A percentile compares a stretch with the other conserved stretches of the same genome.
Evolutionary conservation across 2,113 vertebrate genomes (phyloP).

Genomic region (Salvator merianae): DNA sequence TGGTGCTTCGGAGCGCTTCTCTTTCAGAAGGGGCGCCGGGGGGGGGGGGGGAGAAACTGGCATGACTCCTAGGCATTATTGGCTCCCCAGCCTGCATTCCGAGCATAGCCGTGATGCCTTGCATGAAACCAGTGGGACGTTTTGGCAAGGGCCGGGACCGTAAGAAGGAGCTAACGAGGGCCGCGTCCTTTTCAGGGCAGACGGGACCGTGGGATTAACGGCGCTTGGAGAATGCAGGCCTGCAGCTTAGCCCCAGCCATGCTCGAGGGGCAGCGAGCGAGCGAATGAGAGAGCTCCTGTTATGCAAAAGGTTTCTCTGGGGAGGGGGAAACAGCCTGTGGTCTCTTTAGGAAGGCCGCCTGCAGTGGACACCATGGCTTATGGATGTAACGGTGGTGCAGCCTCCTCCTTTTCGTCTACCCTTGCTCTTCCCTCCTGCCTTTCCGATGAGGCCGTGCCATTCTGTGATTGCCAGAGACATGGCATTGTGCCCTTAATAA

Average conservation of each 20-base stretch:
- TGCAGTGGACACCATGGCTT: not conserved
- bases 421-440: not conserved
- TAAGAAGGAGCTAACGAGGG: not conserved
- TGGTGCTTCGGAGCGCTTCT: too few relatives aligned
- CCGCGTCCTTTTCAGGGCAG: not conserved
- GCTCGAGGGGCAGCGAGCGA: not conserved
- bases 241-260: not conserved
- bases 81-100: not conserved
- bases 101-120: not conserved
- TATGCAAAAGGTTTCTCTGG: not conserved
- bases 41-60: too few relatives aligned
- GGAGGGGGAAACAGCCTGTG: too few relatives aligned
- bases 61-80: too few relatives aligned
- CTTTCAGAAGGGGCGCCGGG: too few relatives aligned
- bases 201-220: not conserved
- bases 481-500: constrained; percentile 2
- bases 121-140: not conserved
- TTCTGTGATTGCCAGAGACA: not conserved
- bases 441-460: not conserved
- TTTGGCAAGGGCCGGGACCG: not conserved
- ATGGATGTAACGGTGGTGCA: not conserved
- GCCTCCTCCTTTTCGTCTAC: too few relatives aligned
- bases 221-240: not conserved
- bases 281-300: not conserved
- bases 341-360: not conserved